phyloP scores from a whole-genome alignment of 2,797 vertebrate species.

The Sorex maritimensis region DNA sequence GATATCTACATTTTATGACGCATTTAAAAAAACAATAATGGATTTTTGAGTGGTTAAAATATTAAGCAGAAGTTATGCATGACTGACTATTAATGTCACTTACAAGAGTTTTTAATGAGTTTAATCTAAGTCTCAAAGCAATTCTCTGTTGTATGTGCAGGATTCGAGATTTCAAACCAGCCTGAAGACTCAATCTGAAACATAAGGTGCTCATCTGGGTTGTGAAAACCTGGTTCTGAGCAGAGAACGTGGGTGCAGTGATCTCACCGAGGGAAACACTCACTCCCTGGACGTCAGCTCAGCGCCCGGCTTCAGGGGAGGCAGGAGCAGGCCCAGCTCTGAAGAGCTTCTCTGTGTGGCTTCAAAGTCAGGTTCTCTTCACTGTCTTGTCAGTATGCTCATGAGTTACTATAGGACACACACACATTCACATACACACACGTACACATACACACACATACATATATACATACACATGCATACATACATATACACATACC shows the following conservation, averaged over 20 bases:
- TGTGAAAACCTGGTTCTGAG: too few species aligned
- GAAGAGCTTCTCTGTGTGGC: too few species aligned
- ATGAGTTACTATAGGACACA: too few species aligned
- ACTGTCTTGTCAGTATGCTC: too few species aligned
- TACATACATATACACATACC: too few species aligned
- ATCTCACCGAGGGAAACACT: background rate
- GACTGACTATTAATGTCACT: background rate
- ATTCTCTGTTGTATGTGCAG: background rate
- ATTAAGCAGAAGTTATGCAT: background rate
- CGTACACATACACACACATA: too few species aligned
- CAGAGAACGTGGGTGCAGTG: background rate
- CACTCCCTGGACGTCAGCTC: too few species aligned
- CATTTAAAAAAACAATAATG: slow-evolving; percentile 10
- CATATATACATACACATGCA: too few species aligned
- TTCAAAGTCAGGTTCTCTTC: too few species aligned
- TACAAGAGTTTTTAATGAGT: background rate
- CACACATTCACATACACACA: too few species aligned
- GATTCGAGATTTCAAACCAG: background rate
- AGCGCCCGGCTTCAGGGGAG: too few species aligned
- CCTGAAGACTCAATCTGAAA: slow-evolving; percentile 21
- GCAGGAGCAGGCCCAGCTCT: too few species aligned
- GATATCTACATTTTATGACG: background rate
- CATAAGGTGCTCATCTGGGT: background rate
- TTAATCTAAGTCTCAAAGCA: background rate
- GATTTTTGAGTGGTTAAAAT: slow-evolving; percentile 31